Conservation (phyloP, 2,888 invertebrate genomes). For the Melipona beecheii region DNA sequence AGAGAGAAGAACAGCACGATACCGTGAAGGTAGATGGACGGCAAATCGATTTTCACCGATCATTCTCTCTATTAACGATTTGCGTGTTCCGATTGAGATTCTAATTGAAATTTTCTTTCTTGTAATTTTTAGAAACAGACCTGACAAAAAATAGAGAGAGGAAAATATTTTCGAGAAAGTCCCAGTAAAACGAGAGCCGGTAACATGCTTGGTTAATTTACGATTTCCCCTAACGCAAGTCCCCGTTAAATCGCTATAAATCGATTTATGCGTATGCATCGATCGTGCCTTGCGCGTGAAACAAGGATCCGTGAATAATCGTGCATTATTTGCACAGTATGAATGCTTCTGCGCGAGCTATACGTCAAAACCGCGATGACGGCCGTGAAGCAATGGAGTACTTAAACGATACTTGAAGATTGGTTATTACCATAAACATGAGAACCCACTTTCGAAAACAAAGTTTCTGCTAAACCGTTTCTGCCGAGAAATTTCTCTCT, state of each 20-base stretch:
- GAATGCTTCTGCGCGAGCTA: not conserved
- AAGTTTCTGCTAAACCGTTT: not conserved
- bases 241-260: not conserved
- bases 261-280: slow-evolving; percentile 10
- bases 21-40: not conserved
- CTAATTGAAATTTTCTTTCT: not conserved
- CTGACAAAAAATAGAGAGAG: not conserved
- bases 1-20: not conserved
- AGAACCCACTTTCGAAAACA: not conserved
- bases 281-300: slow-evolving; percentile 1
- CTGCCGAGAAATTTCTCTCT: no score
- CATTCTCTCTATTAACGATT: not conserved
- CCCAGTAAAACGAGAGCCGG: not conserved
- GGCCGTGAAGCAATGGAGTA: not conserved
- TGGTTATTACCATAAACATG: not conserved
- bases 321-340: not conserved
- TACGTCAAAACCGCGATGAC: not conserved
- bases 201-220: not conserved
- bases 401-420: not conserved
- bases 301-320: not conserved
- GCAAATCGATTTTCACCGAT: not conserved
- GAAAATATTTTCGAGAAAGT: not conserved
- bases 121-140: not conserved
- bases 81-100: not conserved
- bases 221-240: slow-evolving; percentile 4